These are phyloP conservation scores for Alfaro cultratus DNA, from an alignment of 2,797 vertebrate genomes.

Conservation along the genomic window DNA sequence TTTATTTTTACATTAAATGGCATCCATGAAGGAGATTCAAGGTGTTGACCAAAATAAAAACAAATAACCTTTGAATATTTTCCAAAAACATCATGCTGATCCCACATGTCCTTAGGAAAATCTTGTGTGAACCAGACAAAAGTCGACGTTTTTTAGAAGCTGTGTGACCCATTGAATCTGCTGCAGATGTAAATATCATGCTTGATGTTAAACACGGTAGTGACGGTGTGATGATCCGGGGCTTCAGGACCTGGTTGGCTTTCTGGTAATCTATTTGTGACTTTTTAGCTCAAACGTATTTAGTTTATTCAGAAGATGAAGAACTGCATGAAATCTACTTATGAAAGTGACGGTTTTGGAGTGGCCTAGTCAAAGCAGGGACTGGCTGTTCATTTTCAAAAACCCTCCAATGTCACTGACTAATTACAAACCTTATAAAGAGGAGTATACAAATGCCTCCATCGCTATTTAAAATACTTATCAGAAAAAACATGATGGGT, in stretches of 20 bases:
- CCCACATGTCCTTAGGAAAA: not conserved
- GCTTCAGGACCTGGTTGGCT: not conserved
- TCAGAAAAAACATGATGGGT: not conserved
- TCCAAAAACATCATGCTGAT: not conserved
- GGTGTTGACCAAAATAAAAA: not conserved
- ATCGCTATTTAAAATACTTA: not conserved
- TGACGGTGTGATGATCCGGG: not conserved
- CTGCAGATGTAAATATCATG: not conserved
- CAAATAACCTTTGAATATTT: not conserved
- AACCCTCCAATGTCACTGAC: not conserved
- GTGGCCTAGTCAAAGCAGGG: not conserved
- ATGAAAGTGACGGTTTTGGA: not conserved
- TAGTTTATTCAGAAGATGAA: not conserved
- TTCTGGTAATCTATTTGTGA: not conserved
- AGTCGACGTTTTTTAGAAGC: not conserved
- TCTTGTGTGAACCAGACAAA: not conserved
- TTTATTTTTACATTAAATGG: not conserved
- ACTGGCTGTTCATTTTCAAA: not conserved
- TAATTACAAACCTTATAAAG: not conserved
- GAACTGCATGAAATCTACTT: not conserved
- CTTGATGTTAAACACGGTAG: not conserved
- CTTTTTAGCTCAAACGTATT: not conserved
- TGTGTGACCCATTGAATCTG: not conserved
- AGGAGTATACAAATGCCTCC: not conserved
- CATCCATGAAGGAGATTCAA: not conserved